Evolutionary conservation across 1,140 invertebrate genomes (phyloP), one percentile per base, ranked within the genome.

Genomic region (Paralvinella palmiformis): DNA sequence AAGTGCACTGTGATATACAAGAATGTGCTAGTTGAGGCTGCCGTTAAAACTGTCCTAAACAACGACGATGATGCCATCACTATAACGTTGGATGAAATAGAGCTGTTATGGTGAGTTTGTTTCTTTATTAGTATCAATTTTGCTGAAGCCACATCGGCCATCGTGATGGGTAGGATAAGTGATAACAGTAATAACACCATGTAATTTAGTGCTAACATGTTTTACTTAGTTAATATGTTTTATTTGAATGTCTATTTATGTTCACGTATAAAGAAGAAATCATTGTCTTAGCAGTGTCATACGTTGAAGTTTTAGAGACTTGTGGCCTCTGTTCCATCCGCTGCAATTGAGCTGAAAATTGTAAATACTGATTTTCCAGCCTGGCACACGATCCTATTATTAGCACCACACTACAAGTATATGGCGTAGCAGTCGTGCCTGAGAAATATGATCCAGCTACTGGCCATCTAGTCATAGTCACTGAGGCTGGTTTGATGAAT

Each of bases 381-480:
- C 32, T 66, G 37, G 59, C 64, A 35, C 44, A 56, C 15, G 59
- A 66, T 66, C 64, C 33, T 24, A 62, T 66, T 20, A 44, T 66
- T n/a, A 44, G 29, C 20, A 66, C 64, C 2, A 66, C 64, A 5
- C 31, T 66, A 1, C 45, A 62, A 20, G 59, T 66, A 0, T 66
- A 62, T 32, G 64, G 64, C 17, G 53, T 66, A 50, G 64, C 64
- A 3, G 64, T 59, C 0, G 64, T 66, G 17, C 59, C 64, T 10
- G 59, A 62, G 24, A 29, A 50, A 27, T 45, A 36, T 6, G 33
- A 66, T 44, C 59, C 59, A 1, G 31, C n/a, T 22, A 29, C 52
- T 31, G 64, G 64, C 7, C 64, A 66, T 22, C 29, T 66, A 59
- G 64, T 66, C 31, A 66, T 66, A 22, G 56, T 66, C 7, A 66